phyloP scores from a whole-genome alignment of 2,797 vertebrate genomes.

The Schizothorax lantsangensis region DNA sequence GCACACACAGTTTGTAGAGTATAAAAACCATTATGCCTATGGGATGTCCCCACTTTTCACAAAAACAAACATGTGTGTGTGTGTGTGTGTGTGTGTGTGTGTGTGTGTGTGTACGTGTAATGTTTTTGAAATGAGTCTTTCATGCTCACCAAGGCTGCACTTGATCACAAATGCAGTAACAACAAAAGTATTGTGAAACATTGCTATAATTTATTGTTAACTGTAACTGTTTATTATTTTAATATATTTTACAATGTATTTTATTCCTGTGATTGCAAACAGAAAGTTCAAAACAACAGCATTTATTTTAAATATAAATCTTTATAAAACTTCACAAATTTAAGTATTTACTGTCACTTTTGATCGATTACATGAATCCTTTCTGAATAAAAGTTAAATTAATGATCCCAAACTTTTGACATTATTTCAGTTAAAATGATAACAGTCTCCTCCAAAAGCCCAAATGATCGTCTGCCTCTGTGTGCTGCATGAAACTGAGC shows the following conservation, averaged over 20 bases:
- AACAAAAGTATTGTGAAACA: not conserved
- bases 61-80: no score
- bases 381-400: not conserved
- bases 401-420: not conserved
- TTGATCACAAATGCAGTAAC: not conserved
- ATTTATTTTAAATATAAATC: not conserved
- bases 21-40: no score
- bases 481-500: slow-evolving; percentile 41
- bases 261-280: no score
- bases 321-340: not conserved
- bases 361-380: not conserved
- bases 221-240: no score
- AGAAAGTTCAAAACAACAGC: not conserved
- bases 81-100: no score
- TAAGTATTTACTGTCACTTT: not conserved
- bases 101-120: not conserved
- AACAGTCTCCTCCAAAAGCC: slow-evolving; percentile 23
- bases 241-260: no score
- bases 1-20: no score
- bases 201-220: not conserved
- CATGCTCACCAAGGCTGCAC: not conserved
- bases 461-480: slow-evolving; percentile 18
- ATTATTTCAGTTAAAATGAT: not conserved
- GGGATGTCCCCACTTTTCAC: no score
- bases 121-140: not conserved